phyloP scores from a whole-genome alignment of 2,113 vertebrate species.

The Mormoops blainvillei region DNA sequence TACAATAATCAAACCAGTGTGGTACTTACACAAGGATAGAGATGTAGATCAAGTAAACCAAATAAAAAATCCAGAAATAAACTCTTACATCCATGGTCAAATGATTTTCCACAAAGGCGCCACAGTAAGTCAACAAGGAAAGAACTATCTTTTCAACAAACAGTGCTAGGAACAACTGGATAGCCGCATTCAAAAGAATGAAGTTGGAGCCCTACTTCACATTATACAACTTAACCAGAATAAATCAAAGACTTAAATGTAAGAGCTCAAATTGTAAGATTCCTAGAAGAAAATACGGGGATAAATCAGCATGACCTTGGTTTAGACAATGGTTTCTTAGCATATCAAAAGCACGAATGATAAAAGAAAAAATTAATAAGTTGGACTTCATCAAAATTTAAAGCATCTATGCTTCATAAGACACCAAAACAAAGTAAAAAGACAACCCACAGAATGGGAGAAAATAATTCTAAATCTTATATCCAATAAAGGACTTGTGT shows the following conservation, averaged over 20 bases:
- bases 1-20: not conserved
- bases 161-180: not conserved
- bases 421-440: not conserved
- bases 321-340: not conserved
- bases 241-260: not conserved
- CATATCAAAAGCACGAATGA: not conserved
- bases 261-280: not conserved
- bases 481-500: not conserved
- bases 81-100: not conserved
- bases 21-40: not conserved
- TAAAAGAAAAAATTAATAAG: not conserved
- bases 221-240: not conserved
- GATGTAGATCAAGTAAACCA: not conserved
- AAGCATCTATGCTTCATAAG: not conserved
- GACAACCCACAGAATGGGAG: not conserved
- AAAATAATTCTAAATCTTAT: conserved; percentile 23
- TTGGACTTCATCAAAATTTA: not conserved
- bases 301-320: not conserved
- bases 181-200: not conserved
- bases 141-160: not conserved
- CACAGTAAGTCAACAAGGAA: not conserved
- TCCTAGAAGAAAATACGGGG: not conserved
- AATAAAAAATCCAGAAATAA: conserved; percentile 1
- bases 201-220: not conserved
- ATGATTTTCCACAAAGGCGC: not conserved